A percentile compares a stretch with the other conserved stretches of the same genome.
Conservation (phyloP, 2,888 invertebrate genomes). For the Harpagoxenus sublaevis region DNA sequence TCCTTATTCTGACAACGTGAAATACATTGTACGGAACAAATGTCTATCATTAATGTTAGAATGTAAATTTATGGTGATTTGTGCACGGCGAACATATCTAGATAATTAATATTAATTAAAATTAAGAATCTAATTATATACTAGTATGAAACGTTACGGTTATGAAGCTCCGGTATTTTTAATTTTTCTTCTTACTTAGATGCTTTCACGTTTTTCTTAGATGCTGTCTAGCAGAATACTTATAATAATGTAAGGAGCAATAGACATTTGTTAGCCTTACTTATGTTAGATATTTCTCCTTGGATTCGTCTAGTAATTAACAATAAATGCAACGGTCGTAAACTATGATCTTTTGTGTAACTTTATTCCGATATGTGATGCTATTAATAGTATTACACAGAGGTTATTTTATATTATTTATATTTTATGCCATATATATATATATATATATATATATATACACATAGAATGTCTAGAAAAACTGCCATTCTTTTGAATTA, state of each 20-base stretch:
- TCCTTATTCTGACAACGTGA: background rate
- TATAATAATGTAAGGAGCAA: background rate
- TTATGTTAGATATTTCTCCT: background rate
- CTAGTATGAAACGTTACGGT: background rate
- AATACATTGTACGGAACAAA: background rate
- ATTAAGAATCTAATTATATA: background rate
- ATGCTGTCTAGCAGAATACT: background rate
- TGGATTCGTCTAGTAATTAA: background rate
- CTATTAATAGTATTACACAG: background rate
- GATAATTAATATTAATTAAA: constrained; percentile 1
- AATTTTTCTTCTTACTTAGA: background rate
- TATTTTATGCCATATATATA: too few species aligned
- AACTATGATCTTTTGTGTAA: background rate
- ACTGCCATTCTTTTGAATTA: background rate
- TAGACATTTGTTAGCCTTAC: background rate
- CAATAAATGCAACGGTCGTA: background rate
- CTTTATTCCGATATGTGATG: background rate
- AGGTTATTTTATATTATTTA: background rate
- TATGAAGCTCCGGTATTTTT: background rate
- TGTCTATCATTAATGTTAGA: background rate
- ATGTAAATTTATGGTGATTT: constrained; percentile 20
- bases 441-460: too few species aligned
- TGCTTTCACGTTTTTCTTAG: background rate
- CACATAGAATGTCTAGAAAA: background rate
- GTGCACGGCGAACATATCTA: background rate